Evolutionary conservation across 2,888 invertebrate genomes (phyloP), one percentile per base, ranked within the genome.

Genomic region (Zygaena filipendulae): DNA sequence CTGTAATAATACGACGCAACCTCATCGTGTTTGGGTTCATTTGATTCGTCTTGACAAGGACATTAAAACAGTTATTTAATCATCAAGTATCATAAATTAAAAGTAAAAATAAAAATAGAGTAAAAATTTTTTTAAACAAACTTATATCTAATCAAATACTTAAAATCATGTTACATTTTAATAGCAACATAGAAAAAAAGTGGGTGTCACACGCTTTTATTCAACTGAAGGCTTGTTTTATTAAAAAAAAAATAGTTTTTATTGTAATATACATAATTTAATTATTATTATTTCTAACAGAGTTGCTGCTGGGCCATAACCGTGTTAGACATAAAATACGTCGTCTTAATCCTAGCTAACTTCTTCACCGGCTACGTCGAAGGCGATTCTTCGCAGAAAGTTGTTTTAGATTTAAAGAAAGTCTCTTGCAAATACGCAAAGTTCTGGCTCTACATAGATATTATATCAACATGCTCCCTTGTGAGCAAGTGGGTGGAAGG

Each of bases 331-430:
- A 16, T 16, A 16, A 6, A 6, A 6, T 16, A 50, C 12, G 2
- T 52, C 0, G 3, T 52, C 1, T 54, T 58, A 21, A 48, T 64
- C 3, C 12, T 59, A 1, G 27, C 39, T 0, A 66, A 60, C 33
- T 49, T 58, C 20, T 48, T 63, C 23, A 67, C 62, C 2, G 68
- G 67, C 0, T 67, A 57, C 27, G 41, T 60, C 2, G 45, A 49
- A 22, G 68, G 67, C 0, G 21, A 49, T 3, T n/a, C n/a, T n/a
- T 55, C 59, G 0, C 30, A 36, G 2, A 49, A 52, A 34, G 29
- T 40, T 13, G 49, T 64, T 2, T 36, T 68, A 11, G 41, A 58
- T 7, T 34, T 52, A 5, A 43, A 32, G 7, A 52, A 47, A 30
- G 59, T 66, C 13, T 40, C 43, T 8, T 42, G 30, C 7, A 49